Base-by-base conservation (phyloP, 2,888 invertebrate genomes). In the Rotaria magnacalcarata region DNA sequence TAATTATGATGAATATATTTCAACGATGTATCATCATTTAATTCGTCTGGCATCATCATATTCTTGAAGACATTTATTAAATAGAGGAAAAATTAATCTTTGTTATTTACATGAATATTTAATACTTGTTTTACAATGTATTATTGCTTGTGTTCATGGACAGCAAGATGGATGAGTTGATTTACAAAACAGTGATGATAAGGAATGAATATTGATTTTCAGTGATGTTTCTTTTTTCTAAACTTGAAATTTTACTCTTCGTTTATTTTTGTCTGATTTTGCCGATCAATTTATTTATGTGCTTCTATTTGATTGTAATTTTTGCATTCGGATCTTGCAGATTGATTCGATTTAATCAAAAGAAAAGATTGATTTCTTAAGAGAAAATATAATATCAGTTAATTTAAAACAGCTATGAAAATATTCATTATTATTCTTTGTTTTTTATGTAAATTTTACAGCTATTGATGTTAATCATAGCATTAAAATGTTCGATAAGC, bases 101-200 rank as follows among this genome's bases (percentile, higher is more conserved):
- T 43, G 47, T 47, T 80, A 47, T 80, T 80, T 80, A 47, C 43
- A 80, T n/a, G 80, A 80, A 80, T 80, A 80, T 80, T 47, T 80
- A 47, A 47, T 80, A 43, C 47, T 47, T 10, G 80, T 24, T n/a
- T 80, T 80, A n/a, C 47, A 47, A n/a, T 2, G 43, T n/a, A 80
- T 80, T 24, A 24, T 19, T 5, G 34, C 34, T 67, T 16, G 67
- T 34, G 4, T 41, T 41, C 67, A 34, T 34, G 34, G 34, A 27
- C 11, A 67, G 34, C 16, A 34, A 34, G 14, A 67, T 67, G 34
- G 19, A 34, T 67, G 67, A 34, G 67, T 19, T 34, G 19, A 67
- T 67, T 34, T 67, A 41, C 67, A 67, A 34, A 67, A 19, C 6
- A 34, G 19, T 67, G 67, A 67, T 41, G 19, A 34, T 67, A 19